Conservation (phyloP, 92 coral and sea anemone genomes). For the Porites lobata region DNA sequence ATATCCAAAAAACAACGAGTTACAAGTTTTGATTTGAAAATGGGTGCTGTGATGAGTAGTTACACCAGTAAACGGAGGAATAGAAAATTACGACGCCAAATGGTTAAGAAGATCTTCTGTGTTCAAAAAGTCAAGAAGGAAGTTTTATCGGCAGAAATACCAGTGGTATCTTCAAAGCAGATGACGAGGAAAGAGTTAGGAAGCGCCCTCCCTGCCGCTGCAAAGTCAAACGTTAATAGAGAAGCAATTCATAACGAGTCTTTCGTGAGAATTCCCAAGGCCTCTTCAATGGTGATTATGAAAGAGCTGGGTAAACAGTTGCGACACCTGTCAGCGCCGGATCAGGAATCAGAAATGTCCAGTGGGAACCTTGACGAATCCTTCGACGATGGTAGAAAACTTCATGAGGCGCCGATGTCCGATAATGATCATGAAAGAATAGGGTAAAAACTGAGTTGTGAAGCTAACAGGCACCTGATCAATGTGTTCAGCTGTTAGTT, state of each 20-base stretch:
- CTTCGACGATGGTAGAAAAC: neutral
- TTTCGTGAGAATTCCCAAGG: neutral
- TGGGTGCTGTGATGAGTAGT: neutral
- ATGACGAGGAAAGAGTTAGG: neutral
- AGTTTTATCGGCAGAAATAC: neutral
- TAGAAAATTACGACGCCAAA: neutral
- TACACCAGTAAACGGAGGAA: neutral
- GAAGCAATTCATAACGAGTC: no score
- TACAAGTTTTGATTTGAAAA: neutral
- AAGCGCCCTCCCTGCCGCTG: no score
- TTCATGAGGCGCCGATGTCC: neutral
- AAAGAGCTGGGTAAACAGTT: slow-evolving; percentile 2
- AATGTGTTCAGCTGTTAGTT: neutral
- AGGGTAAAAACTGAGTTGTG: neutral
- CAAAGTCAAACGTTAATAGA: no score
- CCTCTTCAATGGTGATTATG: neutral
- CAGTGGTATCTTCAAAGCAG: neutral
- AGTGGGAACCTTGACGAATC: neutral
- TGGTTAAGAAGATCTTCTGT: neutral
- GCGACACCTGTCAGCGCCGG: neutral
- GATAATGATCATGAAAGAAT: neutral
- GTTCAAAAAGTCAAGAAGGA: neutral
- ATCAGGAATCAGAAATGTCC: neutral
- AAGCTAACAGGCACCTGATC: neutral
- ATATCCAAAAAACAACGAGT: neutral